A percentile compares a stretch with the other conserved stretches of the same genome.
Evolutionary conservation across 2,888 invertebrate genomes (phyloP).

Genomic region (Eretmocerus hayati): DNA sequence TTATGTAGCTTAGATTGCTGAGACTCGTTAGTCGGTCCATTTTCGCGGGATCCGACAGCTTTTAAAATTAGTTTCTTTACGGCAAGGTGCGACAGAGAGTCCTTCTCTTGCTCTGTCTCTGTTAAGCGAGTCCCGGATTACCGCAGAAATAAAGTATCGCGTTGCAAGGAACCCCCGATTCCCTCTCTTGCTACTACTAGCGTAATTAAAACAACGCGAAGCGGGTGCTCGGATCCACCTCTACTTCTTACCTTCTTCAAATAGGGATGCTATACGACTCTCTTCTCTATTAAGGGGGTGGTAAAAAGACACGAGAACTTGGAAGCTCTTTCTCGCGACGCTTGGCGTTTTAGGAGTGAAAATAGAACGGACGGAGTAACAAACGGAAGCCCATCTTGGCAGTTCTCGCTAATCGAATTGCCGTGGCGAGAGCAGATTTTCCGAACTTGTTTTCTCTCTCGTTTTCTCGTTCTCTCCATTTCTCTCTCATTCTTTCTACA

Average conservation of each 20-base stretch:
- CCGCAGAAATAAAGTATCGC: slow-evolving; percentile 34
- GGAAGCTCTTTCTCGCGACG: not conserved
- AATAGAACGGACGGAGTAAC: slow-evolving; percentile 33
- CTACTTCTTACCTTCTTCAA: too few species aligned
- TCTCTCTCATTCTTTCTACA: not conserved
- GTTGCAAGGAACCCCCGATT: slow-evolving; percentile 24
- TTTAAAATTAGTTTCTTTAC: slow-evolving; percentile 27
- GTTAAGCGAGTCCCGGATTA: slow-evolving; percentile 24
- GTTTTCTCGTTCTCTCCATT: slow-evolving; percentile 8
- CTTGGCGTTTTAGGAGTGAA: slow-evolving; percentile 19
- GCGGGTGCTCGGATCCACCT: slow-evolving; percentile 1
- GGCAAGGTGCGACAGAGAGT: slow-evolving; percentile 6
- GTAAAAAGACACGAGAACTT: slow-evolving; percentile 13
- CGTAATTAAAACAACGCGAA: slow-evolving; percentile 43
- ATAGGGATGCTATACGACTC: too few species aligned
- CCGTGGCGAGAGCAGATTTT: slow-evolving; percentile 37
- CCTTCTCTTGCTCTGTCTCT: slow-evolving; percentile 19
- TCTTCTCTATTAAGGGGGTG: slow-evolving; percentile 12
- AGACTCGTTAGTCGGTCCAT: slow-evolving; percentile 24
- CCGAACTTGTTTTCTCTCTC: slow-evolving; percentile 40
- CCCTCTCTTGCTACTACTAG: slow-evolving; percentile 18
- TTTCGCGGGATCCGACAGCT: slow-evolving; percentile 25
- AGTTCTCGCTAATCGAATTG: slow-evolving; percentile 44
- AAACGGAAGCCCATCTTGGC: slow-evolving; percentile 41
- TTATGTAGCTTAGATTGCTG: slow-evolving; percentile 18